phyloP scores from a whole-genome alignment of 2,113 vertebrate genomes.

The Pristiophorus japonicus region DNA sequence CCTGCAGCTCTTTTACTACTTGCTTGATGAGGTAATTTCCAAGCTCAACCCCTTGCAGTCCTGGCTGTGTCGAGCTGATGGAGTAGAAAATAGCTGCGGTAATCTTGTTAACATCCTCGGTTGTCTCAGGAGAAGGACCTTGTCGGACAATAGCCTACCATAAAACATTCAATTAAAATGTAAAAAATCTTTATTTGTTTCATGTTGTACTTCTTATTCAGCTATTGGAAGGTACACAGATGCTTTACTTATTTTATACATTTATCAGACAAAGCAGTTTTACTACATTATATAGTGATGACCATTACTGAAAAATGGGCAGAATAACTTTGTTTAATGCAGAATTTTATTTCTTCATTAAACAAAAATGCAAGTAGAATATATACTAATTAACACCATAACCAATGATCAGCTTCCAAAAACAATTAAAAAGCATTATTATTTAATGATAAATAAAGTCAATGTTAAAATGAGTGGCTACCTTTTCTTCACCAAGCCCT shows the following conservation, averaged over 20 bases:
- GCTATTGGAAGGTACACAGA: not conserved
- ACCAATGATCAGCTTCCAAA: not conserved
- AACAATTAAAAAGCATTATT: not conserved
- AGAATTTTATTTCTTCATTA: not conserved
- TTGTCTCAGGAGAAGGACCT: constrained; percentile 56
- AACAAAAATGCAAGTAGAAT: not conserved
- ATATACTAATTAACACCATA: not conserved
- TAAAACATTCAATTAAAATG: constrained; percentile 34
- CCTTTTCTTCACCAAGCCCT: not conserved
- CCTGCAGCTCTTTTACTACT: constrained; percentile 88
- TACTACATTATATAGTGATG: not conserved
- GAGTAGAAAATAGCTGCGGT: constrained; percentile 86
- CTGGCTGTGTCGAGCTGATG: constrained; percentile 83
- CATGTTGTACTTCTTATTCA: not conserved
- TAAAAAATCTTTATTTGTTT: not conserved
- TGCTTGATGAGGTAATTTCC: constrained; percentile 88
- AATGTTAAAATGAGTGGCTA: not conserved
- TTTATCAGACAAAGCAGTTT: not conserved
- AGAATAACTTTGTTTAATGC: not conserved
- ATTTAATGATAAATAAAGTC: not conserved
- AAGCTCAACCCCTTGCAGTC: constrained; percentile 89
- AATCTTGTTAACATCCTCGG: constrained; percentile 71
- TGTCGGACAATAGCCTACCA: constrained; percentile 80
- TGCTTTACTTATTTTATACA: not conserved
- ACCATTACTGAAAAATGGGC: not conserved